Evolutionary conservation across 2,888 invertebrate genomes (phyloP), one percentile per base, ranked within the genome.

Genomic region (Caradrina kadenii): DNA sequence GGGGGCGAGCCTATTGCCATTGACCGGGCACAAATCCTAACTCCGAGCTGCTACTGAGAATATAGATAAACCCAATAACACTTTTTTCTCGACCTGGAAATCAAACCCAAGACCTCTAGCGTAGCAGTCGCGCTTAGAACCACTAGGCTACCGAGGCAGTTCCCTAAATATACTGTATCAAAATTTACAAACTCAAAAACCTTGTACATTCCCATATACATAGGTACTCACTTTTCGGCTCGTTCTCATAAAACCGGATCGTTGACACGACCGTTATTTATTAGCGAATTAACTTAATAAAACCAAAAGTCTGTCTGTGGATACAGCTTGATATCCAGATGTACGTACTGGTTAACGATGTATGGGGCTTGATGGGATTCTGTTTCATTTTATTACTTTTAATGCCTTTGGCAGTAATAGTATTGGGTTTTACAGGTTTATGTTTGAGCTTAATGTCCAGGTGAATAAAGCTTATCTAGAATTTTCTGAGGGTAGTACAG

Each of bases 271-370:
- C 61, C 45, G 79, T 61, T 66, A 74, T 78, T 78, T 74, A 78
- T 74, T 66, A 53, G 63, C 21, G 35, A 79, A 79, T 74, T 78
- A 74, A 74, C 65, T 60, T 69, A 79, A 78, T 74, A 61, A 79
- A 78, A 61, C 60, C 56, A 26, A 69, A 69, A 58, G 55, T 55
- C 55, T 63, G 62, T 73, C 64, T 60, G 39, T 69, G 26, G 50
- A 10, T 55, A 53, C 62, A 50, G 45, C 54, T 69, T 69, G 48
- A 54, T 73, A 69, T 42, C 31, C 56, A 64, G 58, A 49, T 50
- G 39, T 59, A 39, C 39, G 10, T 45, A 55, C 35, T 65, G 64
- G 49, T 56, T 50, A 39, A 54, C 17, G 35, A 31, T 62, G 3
- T 22, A 62, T 21, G 11, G 26, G 11, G 1, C 11, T 8, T 42